Conservation (phyloP, 2,888 invertebrate species). For the Operophtera brumata region DNA sequence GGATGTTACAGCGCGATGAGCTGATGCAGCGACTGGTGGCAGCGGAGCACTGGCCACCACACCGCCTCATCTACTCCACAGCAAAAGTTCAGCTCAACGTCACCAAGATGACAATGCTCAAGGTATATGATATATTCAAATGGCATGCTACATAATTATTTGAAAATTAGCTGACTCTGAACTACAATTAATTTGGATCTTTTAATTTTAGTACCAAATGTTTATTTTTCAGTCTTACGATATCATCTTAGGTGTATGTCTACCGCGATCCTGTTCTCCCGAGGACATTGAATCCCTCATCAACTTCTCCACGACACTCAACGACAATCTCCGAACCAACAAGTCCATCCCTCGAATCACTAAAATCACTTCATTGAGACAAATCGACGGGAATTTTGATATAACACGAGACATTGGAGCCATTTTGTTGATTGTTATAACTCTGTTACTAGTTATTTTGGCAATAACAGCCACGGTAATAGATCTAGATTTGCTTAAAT, state of each 20-base stretch:
- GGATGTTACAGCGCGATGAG: slow-evolving; percentile 48
- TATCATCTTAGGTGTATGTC: slow-evolving; percentile 67
- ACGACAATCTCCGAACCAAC: slow-evolving; percentile 63
- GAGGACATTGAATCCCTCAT: slow-evolving; percentile 70
- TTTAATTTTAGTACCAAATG: background rate
- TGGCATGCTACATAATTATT: too few relatives aligned
- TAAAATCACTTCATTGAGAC: slow-evolving; percentile 53
- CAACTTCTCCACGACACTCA: slow-evolving; percentile 72
- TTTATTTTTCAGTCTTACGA: slow-evolving; percentile 58
- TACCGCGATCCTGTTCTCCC: slow-evolving; percentile 68
- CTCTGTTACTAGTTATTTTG: slow-evolving; percentile 51
- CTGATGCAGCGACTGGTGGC: slow-evolving; percentile 41
- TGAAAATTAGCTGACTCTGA: too few relatives aligned
- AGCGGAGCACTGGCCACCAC: slow-evolving; percentile 56
- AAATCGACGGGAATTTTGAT: slow-evolving; percentile 50
- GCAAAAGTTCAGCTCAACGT: slow-evolving; percentile 60
- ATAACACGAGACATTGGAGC: slow-evolving; percentile 55
- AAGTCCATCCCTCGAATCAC: slow-evolving; percentile 58
- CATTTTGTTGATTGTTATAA: slow-evolving; percentile 52
- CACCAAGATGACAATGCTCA: slow-evolving; percentile 61
- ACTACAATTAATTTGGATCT: background rate
- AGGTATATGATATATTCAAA: slow-evolving; percentile 41
- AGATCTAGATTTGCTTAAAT: slow-evolving; percentile 63
- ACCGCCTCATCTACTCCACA: slow-evolving; percentile 56
- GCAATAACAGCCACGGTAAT: slow-evolving; percentile 67